These are phyloP conservation scores for Hirtodrosophila trivittata DNA, from an alignment of 2,888 invertebrate genomes.

Conservation along the genomic window DNA sequence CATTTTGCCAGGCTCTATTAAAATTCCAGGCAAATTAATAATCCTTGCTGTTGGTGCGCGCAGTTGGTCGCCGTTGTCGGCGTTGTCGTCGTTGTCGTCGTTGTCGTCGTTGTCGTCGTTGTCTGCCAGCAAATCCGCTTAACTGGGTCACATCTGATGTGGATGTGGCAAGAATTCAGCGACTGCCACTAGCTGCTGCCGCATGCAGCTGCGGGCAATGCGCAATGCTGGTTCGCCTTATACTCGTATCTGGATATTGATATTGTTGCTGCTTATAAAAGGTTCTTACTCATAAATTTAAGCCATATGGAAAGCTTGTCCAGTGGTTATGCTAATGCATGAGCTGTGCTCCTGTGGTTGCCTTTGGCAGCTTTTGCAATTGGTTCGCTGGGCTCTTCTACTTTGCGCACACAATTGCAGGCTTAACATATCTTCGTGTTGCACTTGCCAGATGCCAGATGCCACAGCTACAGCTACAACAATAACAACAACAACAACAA, in stretches of 20 bases:
- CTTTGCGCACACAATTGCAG: slow-evolving; percentile 39
- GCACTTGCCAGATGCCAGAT: slow-evolving; percentile 35
- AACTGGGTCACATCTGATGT: slow-evolving; percentile 72
- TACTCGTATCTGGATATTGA: slow-evolving; percentile 22
- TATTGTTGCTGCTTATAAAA: slow-evolving; percentile 35
- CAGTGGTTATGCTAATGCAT: slow-evolving; percentile 26
- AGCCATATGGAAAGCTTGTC: slow-evolving; percentile 10
- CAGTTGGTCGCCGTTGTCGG: not conserved
- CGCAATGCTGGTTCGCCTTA: slow-evolving; percentile 13
- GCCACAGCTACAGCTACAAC: slow-evolving; percentile 16
- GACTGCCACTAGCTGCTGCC: slow-evolving; percentile 19
- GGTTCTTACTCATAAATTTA: slow-evolving; percentile 8
- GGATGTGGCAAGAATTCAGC: slow-evolving; percentile 28
- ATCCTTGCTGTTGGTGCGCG: slow-evolving; percentile 47
- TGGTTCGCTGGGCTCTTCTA: slow-evolving; percentile 15
- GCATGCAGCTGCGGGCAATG: slow-evolving; percentile 51
- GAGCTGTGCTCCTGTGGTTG: slow-evolving; percentile 14
- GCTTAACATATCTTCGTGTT: slow-evolving; percentile 45
- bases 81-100: not conserved
- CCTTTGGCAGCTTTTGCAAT: slow-evolving; percentile 10
- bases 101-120: slow-evolving; percentile 14
- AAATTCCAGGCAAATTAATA: slow-evolving; percentile 70
- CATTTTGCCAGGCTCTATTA: slow-evolving; percentile 57
- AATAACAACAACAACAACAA: slow-evolving; percentile 16
- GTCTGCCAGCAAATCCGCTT: slow-evolving; percentile 46